Conservation (phyloP, 2,113 vertebrate genomes). For the Melanostigma gelatinosum region DNA sequence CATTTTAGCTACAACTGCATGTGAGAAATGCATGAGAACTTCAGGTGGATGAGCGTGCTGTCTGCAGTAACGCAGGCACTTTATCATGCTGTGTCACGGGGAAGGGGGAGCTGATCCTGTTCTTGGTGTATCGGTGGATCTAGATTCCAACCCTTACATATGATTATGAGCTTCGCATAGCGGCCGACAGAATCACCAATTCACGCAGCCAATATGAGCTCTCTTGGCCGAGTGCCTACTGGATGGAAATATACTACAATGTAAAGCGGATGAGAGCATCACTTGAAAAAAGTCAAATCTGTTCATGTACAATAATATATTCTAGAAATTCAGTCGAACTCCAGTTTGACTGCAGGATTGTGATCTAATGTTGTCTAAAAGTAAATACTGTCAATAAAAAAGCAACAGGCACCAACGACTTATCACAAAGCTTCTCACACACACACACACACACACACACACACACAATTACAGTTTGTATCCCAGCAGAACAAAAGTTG, state of each 20-base stretch:
- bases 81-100: no score
- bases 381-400: neutral
- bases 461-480: neutral
- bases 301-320: neutral
- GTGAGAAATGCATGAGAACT: no score
- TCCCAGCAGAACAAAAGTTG: conserved; percentile 9
- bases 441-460: neutral
- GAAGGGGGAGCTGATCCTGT: neutral
- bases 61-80: no score
- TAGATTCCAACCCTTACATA: neutral
- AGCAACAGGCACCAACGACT: neutral
- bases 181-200: neutral
- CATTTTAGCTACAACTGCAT: no score
- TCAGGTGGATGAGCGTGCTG: no score
- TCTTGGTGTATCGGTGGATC: neutral
- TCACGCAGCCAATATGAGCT: neutral
- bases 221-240: neutral
- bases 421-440: neutral
- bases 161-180: neutral
- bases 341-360: neutral
- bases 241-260: neutral
- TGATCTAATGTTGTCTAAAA: neutral
- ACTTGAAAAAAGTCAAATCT: conserved; percentile 1
- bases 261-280: neutral
- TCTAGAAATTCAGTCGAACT: neutral